These are phyloP conservation scores for Drosophila sturtevanti DNA, from an alignment of 1,140 invertebrate genomes.

Conservation along the genomic window DNA sequence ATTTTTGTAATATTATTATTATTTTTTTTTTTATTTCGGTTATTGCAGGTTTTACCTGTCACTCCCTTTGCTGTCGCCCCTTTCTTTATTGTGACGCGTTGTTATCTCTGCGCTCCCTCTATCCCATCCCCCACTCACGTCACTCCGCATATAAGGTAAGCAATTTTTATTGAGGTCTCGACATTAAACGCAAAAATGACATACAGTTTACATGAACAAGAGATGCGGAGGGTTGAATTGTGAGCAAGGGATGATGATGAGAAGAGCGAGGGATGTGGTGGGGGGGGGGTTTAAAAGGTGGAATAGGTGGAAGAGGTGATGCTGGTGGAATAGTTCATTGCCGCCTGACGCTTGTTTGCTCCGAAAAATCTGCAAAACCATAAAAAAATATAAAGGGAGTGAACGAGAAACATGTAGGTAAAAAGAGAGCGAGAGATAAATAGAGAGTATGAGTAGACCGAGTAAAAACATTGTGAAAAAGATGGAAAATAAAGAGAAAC, in stretches of 20 bases:
- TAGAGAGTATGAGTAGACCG: background rate
- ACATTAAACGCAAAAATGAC: constrained; percentile 69
- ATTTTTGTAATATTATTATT: background rate
- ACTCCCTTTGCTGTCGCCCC: background rate
- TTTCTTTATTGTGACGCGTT: background rate
- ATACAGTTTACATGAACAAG: constrained; percentile 16
- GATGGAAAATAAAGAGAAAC: constrained; percentile 62
- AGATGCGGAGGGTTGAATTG: background rate
- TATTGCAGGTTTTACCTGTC: background rate
- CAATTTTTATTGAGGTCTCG: constrained; percentile 66
- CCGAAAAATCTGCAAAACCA: constrained; percentile 47
- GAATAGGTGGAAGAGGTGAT: background rate
- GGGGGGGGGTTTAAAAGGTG: no score
- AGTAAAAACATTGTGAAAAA: constrained; percentile 4
- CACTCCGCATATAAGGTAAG: constrained; percentile 50
- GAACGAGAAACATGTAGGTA: no score
- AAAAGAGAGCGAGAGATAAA: background rate
- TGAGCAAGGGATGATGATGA: no score
- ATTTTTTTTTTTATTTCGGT: background rate
- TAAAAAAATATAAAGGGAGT: constrained; percentile 27
- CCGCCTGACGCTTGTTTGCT: constrained; percentile 62
- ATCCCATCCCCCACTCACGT: background rate
- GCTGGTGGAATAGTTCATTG: constrained; percentile 63
- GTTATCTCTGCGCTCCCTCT: constrained; percentile 34
- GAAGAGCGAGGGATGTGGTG: no score